Percentiles rank a stretch among this genome's conserved stretches.
Conservation (phyloP, 2,888 invertebrate genomes). For the Hipparchia semele region DNA sequence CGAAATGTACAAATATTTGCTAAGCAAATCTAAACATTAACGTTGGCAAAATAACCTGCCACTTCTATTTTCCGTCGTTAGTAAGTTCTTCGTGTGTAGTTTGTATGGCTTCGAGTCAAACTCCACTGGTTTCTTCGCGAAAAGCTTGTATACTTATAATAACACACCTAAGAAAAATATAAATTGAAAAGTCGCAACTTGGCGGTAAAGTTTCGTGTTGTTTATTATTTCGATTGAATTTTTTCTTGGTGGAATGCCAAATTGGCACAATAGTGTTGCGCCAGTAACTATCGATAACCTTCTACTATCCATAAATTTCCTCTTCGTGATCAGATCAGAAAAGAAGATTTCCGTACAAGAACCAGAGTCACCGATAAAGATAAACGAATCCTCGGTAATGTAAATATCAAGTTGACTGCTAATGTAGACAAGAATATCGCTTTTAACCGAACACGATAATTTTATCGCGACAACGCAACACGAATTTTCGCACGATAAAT, state of each 20-base stretch:
- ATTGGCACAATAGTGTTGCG: slow-evolving; percentile 4
- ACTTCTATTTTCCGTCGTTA: neutral
- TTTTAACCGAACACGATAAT: too few relatives aligned
- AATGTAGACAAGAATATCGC: too few relatives aligned
- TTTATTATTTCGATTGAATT: slow-evolving; percentile 11
- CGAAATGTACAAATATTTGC: neutral
- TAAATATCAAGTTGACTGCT: too few relatives aligned
- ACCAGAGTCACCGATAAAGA: too few relatives aligned
- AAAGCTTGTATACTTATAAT: neutral
- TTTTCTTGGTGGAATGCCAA: slow-evolving; percentile 10
- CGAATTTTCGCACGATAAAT: too few relatives aligned
- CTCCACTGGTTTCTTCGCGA: neutral
- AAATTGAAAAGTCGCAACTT: neutral
- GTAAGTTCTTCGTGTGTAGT: neutral
- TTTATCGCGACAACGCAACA: too few relatives aligned
- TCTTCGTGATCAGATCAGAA: too few relatives aligned
- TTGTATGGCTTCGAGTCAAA: neutral
- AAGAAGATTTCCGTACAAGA: too few relatives aligned
- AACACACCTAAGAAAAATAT: neutral
- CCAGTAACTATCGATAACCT: neutral
- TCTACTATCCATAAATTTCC: too few relatives aligned
- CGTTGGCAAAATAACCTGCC: neutral
- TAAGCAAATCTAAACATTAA: neutral
- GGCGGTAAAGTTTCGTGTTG: neutral
- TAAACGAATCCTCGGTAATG: too few relatives aligned